Evolutionary conservation across 2,797 vertebrate genomes (phyloP).

Genomic region (Phrynocephalus vlangalii): DNA sequence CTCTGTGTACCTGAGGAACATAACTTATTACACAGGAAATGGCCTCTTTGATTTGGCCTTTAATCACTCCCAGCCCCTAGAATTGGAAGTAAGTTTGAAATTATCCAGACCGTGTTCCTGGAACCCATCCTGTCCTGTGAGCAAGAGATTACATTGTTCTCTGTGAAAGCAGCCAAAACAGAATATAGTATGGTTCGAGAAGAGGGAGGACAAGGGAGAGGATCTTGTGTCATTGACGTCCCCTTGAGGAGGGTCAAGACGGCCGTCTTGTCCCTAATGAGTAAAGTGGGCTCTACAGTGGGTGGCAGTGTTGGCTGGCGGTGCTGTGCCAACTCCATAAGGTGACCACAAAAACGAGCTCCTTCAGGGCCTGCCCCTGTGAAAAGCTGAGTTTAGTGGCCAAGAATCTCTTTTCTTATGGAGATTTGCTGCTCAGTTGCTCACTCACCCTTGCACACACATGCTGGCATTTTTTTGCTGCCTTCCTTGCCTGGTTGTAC

Average conservation of each 20-base stretch:
- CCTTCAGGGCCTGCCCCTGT: conserved; percentile 57
- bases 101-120: neutral
- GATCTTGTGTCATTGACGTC: neutral
- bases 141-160: neutral
- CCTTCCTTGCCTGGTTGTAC: neutral
- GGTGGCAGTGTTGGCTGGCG: conserved; percentile 34
- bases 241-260: conserved; percentile 48
- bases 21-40: neutral
- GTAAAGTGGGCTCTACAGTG: conserved; percentile 56
- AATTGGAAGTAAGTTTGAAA: conserved; percentile 1
- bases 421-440: conserved; percentile 47
- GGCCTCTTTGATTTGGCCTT: neutral
- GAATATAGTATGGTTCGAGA: conserved; percentile 34
- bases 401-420: conserved; percentile 59
- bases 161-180: conserved; percentile 10
- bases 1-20: neutral
- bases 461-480: conserved; percentile 17
- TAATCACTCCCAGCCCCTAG: neutral
- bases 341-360: conserved; percentile 52
- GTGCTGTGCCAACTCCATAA: conserved; percentile 44
- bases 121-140: neutral
- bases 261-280: conserved; percentile 56
- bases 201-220: neutral
- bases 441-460: conserved; percentile 8
- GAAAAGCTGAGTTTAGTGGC: conserved; percentile 50